Evolutionary conservation across 2,888 invertebrate species (phyloP).

Genomic region (Stenolophus ochropezus): DNA sequence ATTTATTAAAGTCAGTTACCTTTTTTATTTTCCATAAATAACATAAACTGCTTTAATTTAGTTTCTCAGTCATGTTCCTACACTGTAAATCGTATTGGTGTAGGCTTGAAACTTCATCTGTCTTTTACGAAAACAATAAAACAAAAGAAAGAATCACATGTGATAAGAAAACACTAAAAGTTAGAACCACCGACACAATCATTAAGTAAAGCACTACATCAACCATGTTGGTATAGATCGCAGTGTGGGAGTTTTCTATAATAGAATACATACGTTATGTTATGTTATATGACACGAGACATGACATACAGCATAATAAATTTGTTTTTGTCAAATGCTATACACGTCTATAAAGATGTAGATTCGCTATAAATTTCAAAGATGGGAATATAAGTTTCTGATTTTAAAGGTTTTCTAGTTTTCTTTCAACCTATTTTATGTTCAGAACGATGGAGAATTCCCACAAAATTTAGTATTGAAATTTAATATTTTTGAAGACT

Average conservation of each 20-base stretch:
- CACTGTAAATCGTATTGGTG: neutral
- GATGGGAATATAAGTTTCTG: neutral
- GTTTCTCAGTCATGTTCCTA: neutral
- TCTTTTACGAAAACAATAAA: constrained; percentile 20
- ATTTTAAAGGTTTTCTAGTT: neutral
- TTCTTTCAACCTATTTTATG: neutral
- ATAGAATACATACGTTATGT: neutral
- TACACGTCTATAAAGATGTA: neutral
- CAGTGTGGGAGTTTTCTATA: neutral
- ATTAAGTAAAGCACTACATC: constrained; percentile 12
- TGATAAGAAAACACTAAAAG: constrained; percentile 29
- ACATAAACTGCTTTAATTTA: constrained; percentile 29
- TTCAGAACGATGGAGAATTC: neutral
- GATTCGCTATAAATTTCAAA: neutral
- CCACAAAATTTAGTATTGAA: neutral
- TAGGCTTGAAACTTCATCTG: constrained; percentile 17
- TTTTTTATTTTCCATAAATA: constrained; percentile 4
- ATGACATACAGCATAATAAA: neutral
- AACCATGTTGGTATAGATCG: neutral
- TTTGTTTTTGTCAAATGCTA: neutral
- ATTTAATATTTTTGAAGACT: too few species aligned
- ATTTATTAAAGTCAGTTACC: neutral
- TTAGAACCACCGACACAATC: constrained; percentile 33
- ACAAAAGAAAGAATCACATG: constrained; percentile 20
- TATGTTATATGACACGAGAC: neutral